phyloP scores from a whole-genome alignment of 2,113 vertebrate genomes.

The Oncorhynchus keta region DNA sequence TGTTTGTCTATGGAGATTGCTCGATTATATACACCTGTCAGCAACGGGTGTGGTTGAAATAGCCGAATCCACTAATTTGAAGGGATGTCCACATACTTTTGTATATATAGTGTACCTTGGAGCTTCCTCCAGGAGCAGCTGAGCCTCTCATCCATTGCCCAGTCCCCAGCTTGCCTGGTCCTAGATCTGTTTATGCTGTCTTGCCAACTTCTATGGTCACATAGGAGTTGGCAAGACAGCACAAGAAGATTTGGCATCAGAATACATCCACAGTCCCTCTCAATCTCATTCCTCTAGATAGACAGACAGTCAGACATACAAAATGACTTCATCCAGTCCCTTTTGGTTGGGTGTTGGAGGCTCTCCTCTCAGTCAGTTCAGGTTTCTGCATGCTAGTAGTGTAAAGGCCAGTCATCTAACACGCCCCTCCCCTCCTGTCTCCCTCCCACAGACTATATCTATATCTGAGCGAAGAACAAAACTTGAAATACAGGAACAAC shows the following conservation, averaged over 20 bases:
- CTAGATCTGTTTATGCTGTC: no score
- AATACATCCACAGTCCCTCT: slow-evolving; percentile 30
- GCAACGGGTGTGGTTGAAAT: no score
- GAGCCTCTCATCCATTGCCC: not conserved
- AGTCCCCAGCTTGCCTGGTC: not conserved
- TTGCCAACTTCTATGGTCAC: slow-evolving; percentile 6
- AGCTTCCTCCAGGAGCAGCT: not conserved
- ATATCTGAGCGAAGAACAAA: slow-evolving; percentile 36
- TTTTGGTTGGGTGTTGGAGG: slow-evolving; percentile 39
- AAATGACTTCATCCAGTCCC: slow-evolving; percentile 51
- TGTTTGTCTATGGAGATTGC: no score
- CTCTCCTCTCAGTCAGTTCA: slow-evolving; percentile 41
- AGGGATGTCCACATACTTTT: no score
- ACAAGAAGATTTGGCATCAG: not conserved
- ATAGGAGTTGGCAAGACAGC: slow-evolving; percentile 9
- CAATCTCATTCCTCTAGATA: slow-evolving; percentile 44
- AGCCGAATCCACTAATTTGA: no score
- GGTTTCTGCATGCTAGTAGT: slow-evolving; percentile 42
- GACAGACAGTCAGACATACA: no score
- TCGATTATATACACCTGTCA: no score
- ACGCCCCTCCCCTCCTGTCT: no score
- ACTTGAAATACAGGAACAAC: slow-evolving; percentile 14
- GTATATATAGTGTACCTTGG: not conserved
- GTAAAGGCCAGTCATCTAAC: not conserved
- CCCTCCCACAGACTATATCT: not conserved